Evolutionary conservation across 2,113 vertebrate genomes (phyloP), one percentile per base, ranked within the genome.

Genomic region (Hyperopisus bebe): DNA sequence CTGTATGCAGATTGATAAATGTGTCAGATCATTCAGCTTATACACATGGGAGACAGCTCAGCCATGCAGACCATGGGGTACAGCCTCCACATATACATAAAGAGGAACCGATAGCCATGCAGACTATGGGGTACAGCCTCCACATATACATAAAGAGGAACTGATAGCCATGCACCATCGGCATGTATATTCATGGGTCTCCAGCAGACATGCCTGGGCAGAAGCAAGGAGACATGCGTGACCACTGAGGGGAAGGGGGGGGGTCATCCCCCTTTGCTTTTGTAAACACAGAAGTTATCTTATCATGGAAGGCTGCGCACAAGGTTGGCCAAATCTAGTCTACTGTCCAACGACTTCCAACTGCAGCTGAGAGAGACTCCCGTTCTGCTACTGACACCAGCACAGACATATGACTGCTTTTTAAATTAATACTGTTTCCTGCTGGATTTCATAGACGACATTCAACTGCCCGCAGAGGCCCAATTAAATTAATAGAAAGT

Each of bases 191-290:
- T 70, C 62, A 70, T 15, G 27, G 62, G 74, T 80, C n/a, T 80
- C 74, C 74, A 17, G 74, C 74, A 80, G 74, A 39, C 74, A 80
- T 42, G 74, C 39, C 27, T 10, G 88, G 86, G 35, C 62, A 87
- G 86, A 89, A 89, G 87, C 86, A 58, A 91, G 88, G 58, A 90
- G 87, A 51, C 21, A 19, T 88, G 51, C 27, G 15, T 87, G 51
- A 87, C 50, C 48, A 84, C 77, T 44, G 42, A 70, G 27, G 62
- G 62, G n/a, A 31, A 11, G 11, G 66, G 24, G 70, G 70, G 10
- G 9, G 10, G 11, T 39, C 85, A 35, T 11, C 48, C 80, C n/a
- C 31, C 24, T 53, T 47, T 24, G n/a, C 11, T 39, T 35, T 86
- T 48, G 85, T 51, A 86, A 46, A 86, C 39, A 51, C 85, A 2